A percentile compares a stretch with the other conserved stretches of the same genome.
These are phyloP conservation scores for Cercopithecus diana DNA, from an alignment of 2,797 vertebrate genomes.

Conservation along the genomic window DNA sequence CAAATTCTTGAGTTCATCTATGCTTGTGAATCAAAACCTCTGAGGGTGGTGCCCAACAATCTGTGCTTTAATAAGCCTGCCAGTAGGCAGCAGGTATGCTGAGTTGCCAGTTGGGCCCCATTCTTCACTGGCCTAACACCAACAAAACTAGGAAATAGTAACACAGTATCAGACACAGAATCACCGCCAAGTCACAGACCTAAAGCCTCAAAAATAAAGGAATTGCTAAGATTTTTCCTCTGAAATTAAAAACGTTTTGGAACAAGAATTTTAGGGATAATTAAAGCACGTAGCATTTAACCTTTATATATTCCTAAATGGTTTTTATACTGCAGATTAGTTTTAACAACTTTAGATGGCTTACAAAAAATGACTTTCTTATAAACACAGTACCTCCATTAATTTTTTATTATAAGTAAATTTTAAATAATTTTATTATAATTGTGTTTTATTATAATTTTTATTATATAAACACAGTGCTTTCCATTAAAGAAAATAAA, in stretches of 20 bases:
- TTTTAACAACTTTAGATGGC: background rate
- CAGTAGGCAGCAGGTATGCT: background rate
- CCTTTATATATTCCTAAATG: background rate
- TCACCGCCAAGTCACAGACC: background rate
- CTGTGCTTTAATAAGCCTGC: background rate
- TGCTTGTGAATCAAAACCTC: background rate
- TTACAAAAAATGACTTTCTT: background rate
- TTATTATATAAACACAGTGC: background rate
- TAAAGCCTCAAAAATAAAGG: background rate
- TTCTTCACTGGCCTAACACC: background rate
- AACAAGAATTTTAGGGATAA: background rate
- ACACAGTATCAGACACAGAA: background rate
- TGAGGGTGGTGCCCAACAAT: background rate
- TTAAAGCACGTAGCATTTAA: background rate
- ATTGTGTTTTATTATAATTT: background rate
- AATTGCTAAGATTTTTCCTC: background rate
- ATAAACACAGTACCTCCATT: background rate
- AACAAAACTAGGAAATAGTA: background rate
- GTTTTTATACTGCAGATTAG: background rate
- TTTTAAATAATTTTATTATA: background rate
- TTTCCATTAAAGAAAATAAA: background rate
- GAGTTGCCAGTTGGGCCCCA: background rate
- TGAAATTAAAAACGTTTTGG: background rate
- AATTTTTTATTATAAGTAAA: background rate
- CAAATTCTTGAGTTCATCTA: background rate